Conservation (phyloP, 2,113 vertebrate genomes). For the Tringa solitaria region DNA sequence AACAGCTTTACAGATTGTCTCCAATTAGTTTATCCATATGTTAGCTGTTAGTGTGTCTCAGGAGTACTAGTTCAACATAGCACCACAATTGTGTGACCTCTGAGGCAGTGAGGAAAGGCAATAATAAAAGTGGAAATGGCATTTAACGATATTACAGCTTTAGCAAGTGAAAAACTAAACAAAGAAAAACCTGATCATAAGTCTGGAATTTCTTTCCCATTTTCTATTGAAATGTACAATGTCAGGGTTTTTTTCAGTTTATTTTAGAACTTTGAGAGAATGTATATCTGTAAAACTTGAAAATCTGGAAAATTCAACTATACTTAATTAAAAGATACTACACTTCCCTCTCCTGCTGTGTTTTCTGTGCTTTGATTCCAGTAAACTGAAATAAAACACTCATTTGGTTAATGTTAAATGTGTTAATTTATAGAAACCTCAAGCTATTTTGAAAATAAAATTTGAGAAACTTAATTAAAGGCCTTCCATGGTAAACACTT, state of each 20-base stretch:
- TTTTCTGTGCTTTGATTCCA: not conserved
- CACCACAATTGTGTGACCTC: not conserved
- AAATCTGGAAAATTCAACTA: not conserved
- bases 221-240: not conserved
- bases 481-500: not conserved
- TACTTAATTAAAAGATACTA: not conserved
- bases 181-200: fast-evolving
- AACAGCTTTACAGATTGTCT: not conserved
- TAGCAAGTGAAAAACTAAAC: not conserved
- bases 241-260: not conserved
- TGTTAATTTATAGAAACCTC: not conserved
- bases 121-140: not conserved
- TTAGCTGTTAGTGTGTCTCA: not conserved
- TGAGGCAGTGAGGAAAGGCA: not conserved
- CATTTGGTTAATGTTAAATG: not conserved
- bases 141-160: not conserved
- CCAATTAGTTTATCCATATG: not conserved
- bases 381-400: not conserved
- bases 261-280: not conserved
- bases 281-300: not conserved
- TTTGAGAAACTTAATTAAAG: not conserved
- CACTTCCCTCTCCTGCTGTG: not conserved
- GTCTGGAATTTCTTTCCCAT: not conserved
- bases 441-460: not conserved
- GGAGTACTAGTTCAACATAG: not conserved